Conservation (phyloP, 2,888 invertebrate genomes). For the Cerceris ruficornis region DNA sequence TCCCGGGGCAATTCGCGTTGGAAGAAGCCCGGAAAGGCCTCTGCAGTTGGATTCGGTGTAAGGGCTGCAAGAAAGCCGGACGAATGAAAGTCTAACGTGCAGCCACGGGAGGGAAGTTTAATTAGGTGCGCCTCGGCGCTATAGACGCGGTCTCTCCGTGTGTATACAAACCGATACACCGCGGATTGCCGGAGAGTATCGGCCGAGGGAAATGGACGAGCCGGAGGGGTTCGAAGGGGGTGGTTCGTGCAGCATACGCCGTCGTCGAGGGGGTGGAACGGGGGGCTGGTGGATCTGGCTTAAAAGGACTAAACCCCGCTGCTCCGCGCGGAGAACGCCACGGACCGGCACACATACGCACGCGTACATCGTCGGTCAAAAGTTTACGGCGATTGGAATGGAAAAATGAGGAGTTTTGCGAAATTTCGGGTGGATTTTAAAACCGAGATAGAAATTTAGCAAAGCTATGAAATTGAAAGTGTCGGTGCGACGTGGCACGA, state of each 20-base stretch:
- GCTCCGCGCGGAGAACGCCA: constrained; percentile 4
- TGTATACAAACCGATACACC: constrained; percentile 36
- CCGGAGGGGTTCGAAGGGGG: constrained; percentile 28
- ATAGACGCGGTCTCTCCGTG: too few relatives aligned
- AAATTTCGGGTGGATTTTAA: too few relatives aligned
- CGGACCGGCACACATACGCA: constrained; percentile 19
- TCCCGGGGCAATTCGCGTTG: constrained; percentile 39
- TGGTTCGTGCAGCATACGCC: constrained; percentile 5
- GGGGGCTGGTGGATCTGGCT: constrained; percentile 24
- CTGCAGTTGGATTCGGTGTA: constrained; percentile 20
- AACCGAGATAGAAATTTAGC: too few relatives aligned
- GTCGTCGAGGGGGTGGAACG: constrained; percentile 8
- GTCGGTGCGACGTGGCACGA: too few relatives aligned
- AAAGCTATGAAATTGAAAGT: too few relatives aligned
- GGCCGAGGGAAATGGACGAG: constrained; percentile 46
- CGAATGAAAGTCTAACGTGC: constrained; percentile 62
- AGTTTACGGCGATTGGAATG: constrained; percentile 8
- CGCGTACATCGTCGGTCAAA: constrained; percentile 38
- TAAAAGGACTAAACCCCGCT: constrained; percentile 36
- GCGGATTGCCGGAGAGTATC: constrained; percentile 31
- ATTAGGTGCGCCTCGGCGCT: constrained; percentile 70
- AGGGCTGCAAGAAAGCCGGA: constrained; percentile 42
- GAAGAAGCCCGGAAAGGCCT: constrained; percentile 27
- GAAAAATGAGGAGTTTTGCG: too few relatives aligned
- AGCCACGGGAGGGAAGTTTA: constrained; percentile 67